phyloP scores from a whole-genome alignment of 2,888 invertebrate species.

The Lycia hirtaria region DNA sequence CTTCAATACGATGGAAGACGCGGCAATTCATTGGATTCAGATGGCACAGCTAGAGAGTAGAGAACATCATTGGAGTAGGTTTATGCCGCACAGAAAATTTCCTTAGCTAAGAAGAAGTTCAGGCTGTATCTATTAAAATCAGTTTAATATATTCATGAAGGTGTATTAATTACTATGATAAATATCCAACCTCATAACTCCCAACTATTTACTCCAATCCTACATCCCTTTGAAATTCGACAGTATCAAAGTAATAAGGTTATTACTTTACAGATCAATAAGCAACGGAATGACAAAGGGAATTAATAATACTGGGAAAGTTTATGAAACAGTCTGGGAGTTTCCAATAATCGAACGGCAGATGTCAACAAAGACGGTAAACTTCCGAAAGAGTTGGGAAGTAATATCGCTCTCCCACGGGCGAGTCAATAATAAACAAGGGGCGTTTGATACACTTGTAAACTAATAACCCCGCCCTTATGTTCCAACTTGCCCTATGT shows the following conservation, averaged over 20 bases:
- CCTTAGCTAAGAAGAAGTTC: too few relatives aligned
- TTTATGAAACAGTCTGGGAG: constrained; percentile 64
- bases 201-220: not conserved
- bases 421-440: constrained; percentile 83
- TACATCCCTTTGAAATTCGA: not conserved
- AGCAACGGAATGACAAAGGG: constrained; percentile 52
- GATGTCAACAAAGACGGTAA: constrained; percentile 82
- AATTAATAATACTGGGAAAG: constrained; percentile 61
- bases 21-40: too few relatives aligned
- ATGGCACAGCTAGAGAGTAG: too few relatives aligned
- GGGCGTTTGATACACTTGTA: constrained; percentile 84
- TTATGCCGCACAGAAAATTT: too few relatives aligned
- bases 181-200: not conserved
- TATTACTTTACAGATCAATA: constrained; percentile 40
- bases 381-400: constrained; percentile 85
- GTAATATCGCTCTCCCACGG: constrained; percentile 63
- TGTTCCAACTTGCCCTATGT: too few relatives aligned
- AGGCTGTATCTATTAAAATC: too few relatives aligned
- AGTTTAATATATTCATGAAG: too few relatives aligned
- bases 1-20: too few relatives aligned
- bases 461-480: constrained; percentile 79
- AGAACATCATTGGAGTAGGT: too few relatives aligned
- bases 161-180: not conserved
- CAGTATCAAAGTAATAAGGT: constrained; percentile 24
- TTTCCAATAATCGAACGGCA: constrained; percentile 79